Conservation (phyloP, 1,140 invertebrate genomes). For the Drosophila repleta region DNA sequence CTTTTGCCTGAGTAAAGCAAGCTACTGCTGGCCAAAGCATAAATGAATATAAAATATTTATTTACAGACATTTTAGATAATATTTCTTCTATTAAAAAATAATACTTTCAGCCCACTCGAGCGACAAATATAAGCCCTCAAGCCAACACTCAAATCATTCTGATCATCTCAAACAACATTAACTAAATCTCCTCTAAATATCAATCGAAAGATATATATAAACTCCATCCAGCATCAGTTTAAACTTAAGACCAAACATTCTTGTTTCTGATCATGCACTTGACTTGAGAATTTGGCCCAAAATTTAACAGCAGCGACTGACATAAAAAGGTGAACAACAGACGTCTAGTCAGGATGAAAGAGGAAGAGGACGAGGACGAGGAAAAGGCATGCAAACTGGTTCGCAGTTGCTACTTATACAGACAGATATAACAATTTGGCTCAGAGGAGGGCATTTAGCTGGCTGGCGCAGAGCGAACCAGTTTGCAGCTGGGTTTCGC, state of each 20-base stretch:
- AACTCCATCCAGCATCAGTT: background rate
- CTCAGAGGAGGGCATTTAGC: background rate
- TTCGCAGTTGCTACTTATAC: conserved; percentile 20
- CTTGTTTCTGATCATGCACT: conserved; percentile 6
- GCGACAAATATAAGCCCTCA: no score
- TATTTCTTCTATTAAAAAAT: no score
- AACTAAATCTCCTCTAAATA: background rate
- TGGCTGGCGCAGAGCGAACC: conserved; percentile 49
- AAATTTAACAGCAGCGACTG: background rate
- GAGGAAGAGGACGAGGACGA: conserved; percentile 40
- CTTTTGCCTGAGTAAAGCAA: no score
- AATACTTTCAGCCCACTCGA: no score
- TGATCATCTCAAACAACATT: no score
- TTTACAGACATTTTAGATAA: no score
- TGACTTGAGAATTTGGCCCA: conserved; percentile 19
- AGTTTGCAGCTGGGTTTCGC: conserved; percentile 69
- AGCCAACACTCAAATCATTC: no score
- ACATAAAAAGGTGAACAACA: conserved; percentile 2
- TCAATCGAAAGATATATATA: background rate
- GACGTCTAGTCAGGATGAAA: conserved; percentile 73
- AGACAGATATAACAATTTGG: conserved; percentile 14
- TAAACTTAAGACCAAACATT: background rate
- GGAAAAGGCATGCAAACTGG: conserved; percentile 5
- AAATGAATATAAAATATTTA: no score
- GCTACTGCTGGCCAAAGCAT: no score